Base-by-base conservation (phyloP, 2,888 invertebrate species). In the Dolichomitus sp. region DNA sequence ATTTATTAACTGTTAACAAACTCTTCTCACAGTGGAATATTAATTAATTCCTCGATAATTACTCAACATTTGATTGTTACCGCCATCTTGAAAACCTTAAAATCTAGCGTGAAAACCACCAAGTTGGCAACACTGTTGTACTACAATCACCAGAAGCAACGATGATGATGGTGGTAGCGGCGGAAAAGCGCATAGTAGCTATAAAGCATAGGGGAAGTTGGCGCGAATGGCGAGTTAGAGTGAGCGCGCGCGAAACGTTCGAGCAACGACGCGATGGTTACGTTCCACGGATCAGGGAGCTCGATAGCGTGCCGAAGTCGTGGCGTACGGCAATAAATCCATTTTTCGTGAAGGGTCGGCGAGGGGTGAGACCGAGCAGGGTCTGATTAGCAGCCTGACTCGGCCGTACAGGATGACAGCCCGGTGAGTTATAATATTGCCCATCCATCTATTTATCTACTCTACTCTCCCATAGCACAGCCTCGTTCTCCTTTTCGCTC, bases 321-420 rank as follows among this genome's bases (percentile, higher is more conserved):
- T 93, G 92, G 93, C 93, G 92, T 91, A 92, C 92, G 92, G 93
- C 93, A 93, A 93, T 93, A 93, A 93, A 93, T 93, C 93, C 93
- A 93, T 93, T 93, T 93, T 93, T 91, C 93, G 93, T 93, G 93
- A 93, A 93, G 93, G 93, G 93, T 93, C 92, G 89, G 33, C 85
- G 86, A 88, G 88, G 80, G 86, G 81, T 77, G 84, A 84, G 86
- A 84, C 85, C 91, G 91, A 91, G 92, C 92, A 90, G 93, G 93
- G 92, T 93, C 93, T 93, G 93, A 93, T 93, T 93, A 93, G 93
- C 93, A 93, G 93, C 92, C 93, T 92, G 93, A 93, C 93, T 93
- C 93, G 93, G 90, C 92, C 93, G 92, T 92, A 90, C 92, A 92
- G 93, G 93, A 93, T 93, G 93, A 93, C 93, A 93, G 93, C 92